Percentiles rank a stretch among this genome's conserved stretches.
These are phyloP conservation scores for Catharus fuscescens DNA, from an alignment of 2,113 vertebrate species.

Conservation along the genomic window DNA sequence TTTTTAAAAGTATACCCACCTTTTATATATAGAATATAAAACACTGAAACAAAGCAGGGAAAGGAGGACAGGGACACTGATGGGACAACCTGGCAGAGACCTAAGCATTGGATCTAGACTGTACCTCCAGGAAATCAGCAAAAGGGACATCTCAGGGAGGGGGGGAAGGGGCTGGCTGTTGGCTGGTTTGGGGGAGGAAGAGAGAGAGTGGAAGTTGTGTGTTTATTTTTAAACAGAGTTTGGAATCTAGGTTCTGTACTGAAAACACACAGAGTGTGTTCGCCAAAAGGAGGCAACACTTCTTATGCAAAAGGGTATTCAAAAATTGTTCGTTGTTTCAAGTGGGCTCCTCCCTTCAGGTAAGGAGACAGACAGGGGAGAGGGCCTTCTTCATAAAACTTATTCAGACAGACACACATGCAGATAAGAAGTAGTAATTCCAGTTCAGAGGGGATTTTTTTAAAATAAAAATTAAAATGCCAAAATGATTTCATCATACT, in stretches of 20 bases:
- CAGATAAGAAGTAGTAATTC: constrained; percentile 24
- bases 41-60: background rate
- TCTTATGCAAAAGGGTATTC: background rate
- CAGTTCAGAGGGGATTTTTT: background rate
- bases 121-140: background rate
- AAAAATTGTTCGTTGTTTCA: background rate
- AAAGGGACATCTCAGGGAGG: background rate
- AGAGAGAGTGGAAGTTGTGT: background rate
- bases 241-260: background rate
- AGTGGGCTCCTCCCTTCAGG: constrained; percentile 1
- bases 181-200: background rate
- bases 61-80: background rate
- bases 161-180: background rate
- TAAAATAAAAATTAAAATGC: background rate
- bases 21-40: background rate
- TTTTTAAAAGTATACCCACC: constrained; percentile 18
- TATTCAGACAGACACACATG: background rate
- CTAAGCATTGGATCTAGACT: background rate
- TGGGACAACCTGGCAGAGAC: background rate
- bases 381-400: background rate
- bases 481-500: background rate
- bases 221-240: background rate
- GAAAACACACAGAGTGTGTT: background rate
- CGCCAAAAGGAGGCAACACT: background rate
- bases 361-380: background rate